phyloP scores from a whole-genome alignment of 2,113 vertebrate species.

The Hippocampus abdominalis region DNA sequence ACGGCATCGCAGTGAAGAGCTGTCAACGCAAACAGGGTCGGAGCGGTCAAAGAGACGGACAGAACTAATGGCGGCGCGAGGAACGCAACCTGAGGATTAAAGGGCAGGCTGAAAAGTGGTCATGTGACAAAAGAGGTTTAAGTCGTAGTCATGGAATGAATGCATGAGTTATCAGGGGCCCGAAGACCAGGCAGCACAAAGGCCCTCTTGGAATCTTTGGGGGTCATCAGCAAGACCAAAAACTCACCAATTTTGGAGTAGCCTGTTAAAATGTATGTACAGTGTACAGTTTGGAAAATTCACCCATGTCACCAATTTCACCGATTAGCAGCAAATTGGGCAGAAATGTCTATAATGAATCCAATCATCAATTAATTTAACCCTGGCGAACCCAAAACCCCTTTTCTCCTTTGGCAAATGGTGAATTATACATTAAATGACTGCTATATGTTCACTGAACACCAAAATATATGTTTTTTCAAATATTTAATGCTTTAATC shows the following conservation, averaged over 20 bases:
- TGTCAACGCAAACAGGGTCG: slow-evolving; percentile 57
- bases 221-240: neutral
- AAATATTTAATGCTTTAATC: no score
- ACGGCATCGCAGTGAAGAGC: slow-evolving; percentile 58
- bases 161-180: neutral
- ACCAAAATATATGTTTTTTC: no score
- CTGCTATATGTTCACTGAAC: no score
- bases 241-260: neutral
- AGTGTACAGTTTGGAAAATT: neutral
- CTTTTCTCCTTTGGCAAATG: no score
- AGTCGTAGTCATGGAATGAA: slow-evolving; percentile 24
- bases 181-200: neutral
- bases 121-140: slow-evolving; percentile 37
- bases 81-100: slow-evolving; percentile 38
- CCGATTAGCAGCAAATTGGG: neutral
- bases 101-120: slow-evolving; percentile 40
- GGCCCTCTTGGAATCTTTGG: neutral
- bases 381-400: no score
- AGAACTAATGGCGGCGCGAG: slow-evolving; percentile 56
- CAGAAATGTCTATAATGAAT: no score
- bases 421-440: no score
- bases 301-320: neutral
- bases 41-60: slow-evolving; percentile 42
- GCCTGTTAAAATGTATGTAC: no score
- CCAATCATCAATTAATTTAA: no score